phyloP scores from a whole-genome alignment of 53 echinoderm and acorn worm species.

The Zoroaster sp. region DNA sequence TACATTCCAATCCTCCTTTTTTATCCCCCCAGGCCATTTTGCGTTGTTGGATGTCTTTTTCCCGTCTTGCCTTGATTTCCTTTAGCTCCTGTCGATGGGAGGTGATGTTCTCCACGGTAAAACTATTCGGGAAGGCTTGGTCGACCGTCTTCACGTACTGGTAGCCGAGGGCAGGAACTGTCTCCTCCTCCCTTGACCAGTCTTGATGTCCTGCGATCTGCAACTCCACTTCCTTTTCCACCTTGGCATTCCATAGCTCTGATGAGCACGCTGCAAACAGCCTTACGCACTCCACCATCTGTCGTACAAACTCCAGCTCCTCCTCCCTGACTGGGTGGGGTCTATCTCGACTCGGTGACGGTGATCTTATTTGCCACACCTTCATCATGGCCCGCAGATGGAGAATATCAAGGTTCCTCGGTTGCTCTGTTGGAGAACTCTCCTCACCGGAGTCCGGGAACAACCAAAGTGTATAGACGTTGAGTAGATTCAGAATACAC shows the following conservation, averaged over 20 bases:
- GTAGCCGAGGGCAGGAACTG: neutral
- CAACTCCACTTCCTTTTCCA: slow-evolving; percentile 8
- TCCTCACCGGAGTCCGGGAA: neutral
- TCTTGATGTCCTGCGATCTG: slow-evolving; percentile 6
- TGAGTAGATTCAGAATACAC: slow-evolving; percentile 38
- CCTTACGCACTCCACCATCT: slow-evolving; percentile 20
- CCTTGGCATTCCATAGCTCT: slow-evolving; percentile 9
- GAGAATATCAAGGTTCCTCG: slow-evolving; percentile 61
- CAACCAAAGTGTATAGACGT: slow-evolving; percentile 43
- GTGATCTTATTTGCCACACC: slow-evolving; percentile 54
- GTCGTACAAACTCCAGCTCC: slow-evolving; percentile 6
- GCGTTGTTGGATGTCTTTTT: neutral
- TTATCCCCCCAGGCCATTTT: slow-evolving; percentile 52
- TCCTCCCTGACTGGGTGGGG: slow-evolving; percentile 13
- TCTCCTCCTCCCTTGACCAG: neutral
- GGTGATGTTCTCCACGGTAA: slow-evolving; percentile 18
- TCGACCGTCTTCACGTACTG: slow-evolving; percentile 43
- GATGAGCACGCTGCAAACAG: slow-evolving; percentile 17
- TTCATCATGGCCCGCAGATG: slow-evolving; percentile 75
- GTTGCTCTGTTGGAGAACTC: neutral
- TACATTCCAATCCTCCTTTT: neutral
- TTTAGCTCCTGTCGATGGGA: neutral
- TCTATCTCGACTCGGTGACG: neutral
- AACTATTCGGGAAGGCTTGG: slow-evolving; percentile 38
- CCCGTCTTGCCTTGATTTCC: neutral